phyloP scores from a whole-genome alignment of 1,140 invertebrate genomes.

The Lordiphosa stackelbergi region DNA sequence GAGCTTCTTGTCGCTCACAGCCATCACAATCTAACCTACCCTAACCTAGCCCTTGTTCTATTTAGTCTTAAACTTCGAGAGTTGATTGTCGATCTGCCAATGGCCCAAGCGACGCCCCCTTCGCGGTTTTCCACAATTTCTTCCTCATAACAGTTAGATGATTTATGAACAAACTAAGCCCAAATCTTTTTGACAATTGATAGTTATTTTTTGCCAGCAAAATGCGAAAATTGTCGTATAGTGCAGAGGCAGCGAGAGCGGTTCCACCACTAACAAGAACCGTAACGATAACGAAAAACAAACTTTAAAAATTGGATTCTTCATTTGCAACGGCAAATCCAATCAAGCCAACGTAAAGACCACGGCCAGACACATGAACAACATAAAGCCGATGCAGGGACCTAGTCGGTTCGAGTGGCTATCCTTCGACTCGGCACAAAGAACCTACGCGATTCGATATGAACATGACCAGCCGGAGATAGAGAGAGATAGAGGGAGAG shows the following conservation, averaged over 20 bases:
- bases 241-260: constrained; percentile 2
- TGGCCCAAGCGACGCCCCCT: too few species aligned
- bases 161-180: too few species aligned
- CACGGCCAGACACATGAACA: constrained; percentile 67
- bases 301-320: constrained; percentile 77
- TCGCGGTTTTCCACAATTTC: too few species aligned
- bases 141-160: too few species aligned
- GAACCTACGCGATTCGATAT: constrained; percentile 21
- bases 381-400: constrained; percentile 60
- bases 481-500: constrained; percentile 1
- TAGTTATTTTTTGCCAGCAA: background rate
- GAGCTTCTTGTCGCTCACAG: too few species aligned
- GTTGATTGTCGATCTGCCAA: too few species aligned
- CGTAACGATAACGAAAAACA: constrained; percentile 76
- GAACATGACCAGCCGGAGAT: constrained; percentile 17
- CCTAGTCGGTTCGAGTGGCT: constrained; percentile 1
- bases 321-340: constrained; percentile 76
- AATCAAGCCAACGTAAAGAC: constrained; percentile 76
- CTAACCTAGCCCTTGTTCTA: too few species aligned
- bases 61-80: too few species aligned
- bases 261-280: constrained; percentile 63
- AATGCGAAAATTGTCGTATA: constrained; percentile 3
- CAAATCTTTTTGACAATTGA: too few species aligned
- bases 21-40: too few species aligned
- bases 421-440: constrained; percentile 9